Evolutionary conservation across 37 sponge, comb jelly and placozoan genomes (phyloP), one percentile per base, ranked within the genome.

Genomic region (Eunapius fragilis): DNA sequence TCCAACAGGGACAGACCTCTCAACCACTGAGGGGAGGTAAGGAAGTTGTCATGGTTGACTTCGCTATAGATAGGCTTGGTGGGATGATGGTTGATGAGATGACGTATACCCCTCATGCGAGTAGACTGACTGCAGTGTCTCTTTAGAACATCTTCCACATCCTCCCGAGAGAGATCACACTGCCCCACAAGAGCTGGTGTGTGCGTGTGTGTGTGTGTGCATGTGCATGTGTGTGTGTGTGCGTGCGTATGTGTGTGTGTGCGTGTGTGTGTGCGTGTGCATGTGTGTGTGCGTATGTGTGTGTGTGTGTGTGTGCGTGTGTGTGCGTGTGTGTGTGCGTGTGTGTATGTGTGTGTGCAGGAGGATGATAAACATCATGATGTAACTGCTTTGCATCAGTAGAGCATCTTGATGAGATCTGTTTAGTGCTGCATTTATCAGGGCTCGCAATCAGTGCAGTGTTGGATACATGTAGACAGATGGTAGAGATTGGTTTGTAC

Each of bases 1-100:
- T 76, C 85, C 67, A 94, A 82, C 30, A 97, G 88, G 9, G 75
- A 85, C 19, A 93, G 73, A 12, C 95, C 95, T 69, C 86, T 70
- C 12, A 90, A 71, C 97, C 97, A 97, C 24, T 86, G 34, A 2
- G 84, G 87, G 48, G 92, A 81, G 3, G 94, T 92, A 45, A 97
- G 86, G 75, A 69, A 92, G 48, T 90, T 88, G 79, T 97, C 94
- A 68, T 92, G 92, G 13, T 71, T 13, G 22, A 80, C 77, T 36
- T 87, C 87, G 12, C 80, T 45, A 37, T 74, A 86, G n/a, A 79
- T 17, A 24, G 85, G 78, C n/a, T 88, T 84, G 37, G 77, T 75
- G 3, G 92, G 87, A 73, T 96, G 97, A 81, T 81, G 89, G 76
- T 94, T 89, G 28, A 97, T 76, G 69, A 94, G 45, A 34, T 97